phyloP scores from a whole-genome alignment of 2,888 invertebrate species.

The Molanna angustata region DNA sequence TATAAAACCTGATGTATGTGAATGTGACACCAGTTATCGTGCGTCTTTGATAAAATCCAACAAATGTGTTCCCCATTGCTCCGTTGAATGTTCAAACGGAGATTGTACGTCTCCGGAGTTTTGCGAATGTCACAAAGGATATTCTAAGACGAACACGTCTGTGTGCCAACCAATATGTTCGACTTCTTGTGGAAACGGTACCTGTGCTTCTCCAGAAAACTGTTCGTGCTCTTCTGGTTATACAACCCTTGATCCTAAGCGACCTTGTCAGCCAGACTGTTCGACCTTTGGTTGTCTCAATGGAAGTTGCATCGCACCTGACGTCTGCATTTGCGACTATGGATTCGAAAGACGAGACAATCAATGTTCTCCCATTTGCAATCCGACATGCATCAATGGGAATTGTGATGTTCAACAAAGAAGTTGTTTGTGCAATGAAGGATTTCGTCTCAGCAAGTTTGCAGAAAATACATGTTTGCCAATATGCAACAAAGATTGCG shows the following conservation, averaged over 20 bases:
- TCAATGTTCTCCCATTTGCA: not conserved
- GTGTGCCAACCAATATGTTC: conserved; percentile 11
- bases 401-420: conserved; percentile 7
- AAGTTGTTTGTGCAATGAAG: conserved; percentile 15
- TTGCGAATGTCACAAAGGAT: conserved; percentile 17
- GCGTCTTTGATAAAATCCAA: too few relatives aligned
- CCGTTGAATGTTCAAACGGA: conserved; percentile 28
- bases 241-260: conserved; percentile 8
- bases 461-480: conserved; percentile 33
- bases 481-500: conserved; percentile 32
- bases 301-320: conserved; percentile 32
- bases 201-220: conserved; percentile 22
- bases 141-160: not conserved
- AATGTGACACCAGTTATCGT: conserved; percentile 9
- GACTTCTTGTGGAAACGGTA: conserved; percentile 23
- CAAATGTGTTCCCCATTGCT: conserved; percentile 27
- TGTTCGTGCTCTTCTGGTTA: conserved; percentile 30
- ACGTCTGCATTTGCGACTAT: conserved; percentile 25
- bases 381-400: not conserved
- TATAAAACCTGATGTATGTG: conserved; percentile 18
- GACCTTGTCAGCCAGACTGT: conserved; percentile 15
- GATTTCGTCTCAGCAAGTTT: conserved; percentile 9
- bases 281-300: conserved; percentile 17
- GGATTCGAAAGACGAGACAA: not conserved
- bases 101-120: conserved; percentile 37